Conservation (phyloP, 2,797 vertebrate species). For the Syncerus caffer region DNA sequence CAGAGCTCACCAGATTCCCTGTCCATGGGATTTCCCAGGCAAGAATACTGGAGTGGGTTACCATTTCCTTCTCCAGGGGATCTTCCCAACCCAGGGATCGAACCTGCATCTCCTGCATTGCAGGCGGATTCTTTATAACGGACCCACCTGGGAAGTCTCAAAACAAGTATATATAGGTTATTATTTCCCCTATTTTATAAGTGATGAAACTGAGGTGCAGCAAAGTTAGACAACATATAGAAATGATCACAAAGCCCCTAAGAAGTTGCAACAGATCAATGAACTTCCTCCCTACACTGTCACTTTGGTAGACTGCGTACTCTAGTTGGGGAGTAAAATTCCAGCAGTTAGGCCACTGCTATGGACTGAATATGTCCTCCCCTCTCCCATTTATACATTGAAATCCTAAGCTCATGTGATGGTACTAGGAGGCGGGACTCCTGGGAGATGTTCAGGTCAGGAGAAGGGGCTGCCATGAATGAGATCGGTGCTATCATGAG, state of each 20-base stretch:
- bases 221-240: not conserved
- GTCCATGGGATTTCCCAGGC: not conserved
- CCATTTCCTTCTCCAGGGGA: not conserved
- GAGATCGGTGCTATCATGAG: not conserved
- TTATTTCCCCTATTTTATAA: not conserved
- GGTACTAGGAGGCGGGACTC: not conserved
- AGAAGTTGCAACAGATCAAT: not conserved
- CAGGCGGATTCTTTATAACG: not conserved
- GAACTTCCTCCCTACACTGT: not conserved
- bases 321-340: not conserved
- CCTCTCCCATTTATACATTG: rapidly evolving
- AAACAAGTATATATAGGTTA: not conserved
- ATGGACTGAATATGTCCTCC: not conserved
- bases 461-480: not conserved
- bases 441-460: not conserved
- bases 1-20: not conserved
- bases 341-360: not conserved
- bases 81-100: not conserved
- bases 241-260: not conserved
- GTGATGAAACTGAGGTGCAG: not conserved
- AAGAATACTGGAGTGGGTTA: not conserved
- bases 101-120: not conserved
- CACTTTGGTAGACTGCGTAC: not conserved
- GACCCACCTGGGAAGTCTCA: not conserved
- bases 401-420: not conserved